Percentiles rank a stretch among this genome's conserved stretches.
These are phyloP conservation scores for Coccyzus lansbergi DNA, from an alignment of 2,797 vertebrate genomes.

Conservation along the genomic window DNA sequence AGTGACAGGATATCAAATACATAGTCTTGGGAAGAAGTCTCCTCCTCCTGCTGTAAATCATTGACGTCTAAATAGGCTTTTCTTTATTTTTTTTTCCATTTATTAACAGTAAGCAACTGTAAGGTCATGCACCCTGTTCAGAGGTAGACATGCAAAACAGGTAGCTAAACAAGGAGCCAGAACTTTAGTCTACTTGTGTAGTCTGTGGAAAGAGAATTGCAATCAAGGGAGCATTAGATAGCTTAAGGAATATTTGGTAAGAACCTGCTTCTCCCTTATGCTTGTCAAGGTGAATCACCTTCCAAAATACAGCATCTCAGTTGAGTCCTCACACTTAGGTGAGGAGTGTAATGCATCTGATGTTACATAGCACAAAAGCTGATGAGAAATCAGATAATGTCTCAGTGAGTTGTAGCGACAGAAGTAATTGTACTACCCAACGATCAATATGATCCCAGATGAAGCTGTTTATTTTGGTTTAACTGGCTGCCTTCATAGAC, in stretches of 20 bases:
- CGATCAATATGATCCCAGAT: too few relatives aligned
- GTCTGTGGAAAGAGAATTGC: neutral
- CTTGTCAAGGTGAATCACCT: neutral
- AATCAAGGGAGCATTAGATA: neutral
- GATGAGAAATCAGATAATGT: neutral
- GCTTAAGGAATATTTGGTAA: neutral
- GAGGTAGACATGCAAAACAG: neutral
- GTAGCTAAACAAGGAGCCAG: neutral
- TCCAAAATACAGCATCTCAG: neutral
- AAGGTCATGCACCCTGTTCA: neutral
- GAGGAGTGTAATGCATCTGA: neutral
- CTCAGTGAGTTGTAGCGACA: neutral
- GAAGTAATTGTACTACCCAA: too few relatives aligned
- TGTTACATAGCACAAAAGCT: neutral
- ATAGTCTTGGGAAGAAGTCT: slow-evolving; percentile 10
- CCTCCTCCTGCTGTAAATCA: slow-evolving; percentile 17
- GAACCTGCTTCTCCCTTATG: neutral
- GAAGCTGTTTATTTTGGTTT: too few relatives aligned
- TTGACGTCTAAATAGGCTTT: neutral
- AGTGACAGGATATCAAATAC: slow-evolving; percentile 59
- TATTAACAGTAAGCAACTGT: neutral
- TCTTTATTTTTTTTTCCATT: neutral
- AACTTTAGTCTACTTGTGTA: neutral
- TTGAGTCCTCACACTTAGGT: neutral
- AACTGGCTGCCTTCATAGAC: too few relatives aligned